Evolutionary conservation across 2,797 vertebrate species (phyloP).

Genomic region (Alectoris magna): DNA sequence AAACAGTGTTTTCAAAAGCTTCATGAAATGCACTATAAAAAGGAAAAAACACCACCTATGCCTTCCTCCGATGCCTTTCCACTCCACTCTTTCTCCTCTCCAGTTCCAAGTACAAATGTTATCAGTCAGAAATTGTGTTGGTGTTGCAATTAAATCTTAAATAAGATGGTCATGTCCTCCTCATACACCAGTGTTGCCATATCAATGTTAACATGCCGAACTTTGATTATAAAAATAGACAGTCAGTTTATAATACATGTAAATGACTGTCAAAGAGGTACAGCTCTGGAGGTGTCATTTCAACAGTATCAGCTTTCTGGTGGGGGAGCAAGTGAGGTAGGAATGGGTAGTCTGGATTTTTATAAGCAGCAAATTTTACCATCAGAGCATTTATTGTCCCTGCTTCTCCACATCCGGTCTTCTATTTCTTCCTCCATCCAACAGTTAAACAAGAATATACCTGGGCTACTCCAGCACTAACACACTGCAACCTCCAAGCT

Average conservation of each 20-base stretch:
- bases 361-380: neutral
- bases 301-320: neutral
- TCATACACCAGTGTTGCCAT: constrained; percentile 48
- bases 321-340: neutral
- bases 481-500: neutral
- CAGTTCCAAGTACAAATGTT: constrained; percentile 11
- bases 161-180: constrained; percentile 51
- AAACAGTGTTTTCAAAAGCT: neutral
- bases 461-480: neutral
- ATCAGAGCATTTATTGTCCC: neutral
- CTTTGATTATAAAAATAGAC: constrained; percentile 52
- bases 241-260: constrained; percentile 30
- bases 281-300: neutral
- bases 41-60: neutral
- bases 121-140: constrained; percentile 32
- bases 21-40: neutral
- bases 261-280: constrained; percentile 8
- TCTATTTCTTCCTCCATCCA: neutral
- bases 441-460: accelerated
- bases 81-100: constrained; percentile 25
- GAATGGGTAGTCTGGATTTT: neutral
- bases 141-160: constrained; percentile 32
- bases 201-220: constrained; percentile 55
- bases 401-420: accelerated
- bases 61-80: neutral